Conservation (phyloP, 2,797 vertebrate species). For the Eospalax fontanierii region DNA sequence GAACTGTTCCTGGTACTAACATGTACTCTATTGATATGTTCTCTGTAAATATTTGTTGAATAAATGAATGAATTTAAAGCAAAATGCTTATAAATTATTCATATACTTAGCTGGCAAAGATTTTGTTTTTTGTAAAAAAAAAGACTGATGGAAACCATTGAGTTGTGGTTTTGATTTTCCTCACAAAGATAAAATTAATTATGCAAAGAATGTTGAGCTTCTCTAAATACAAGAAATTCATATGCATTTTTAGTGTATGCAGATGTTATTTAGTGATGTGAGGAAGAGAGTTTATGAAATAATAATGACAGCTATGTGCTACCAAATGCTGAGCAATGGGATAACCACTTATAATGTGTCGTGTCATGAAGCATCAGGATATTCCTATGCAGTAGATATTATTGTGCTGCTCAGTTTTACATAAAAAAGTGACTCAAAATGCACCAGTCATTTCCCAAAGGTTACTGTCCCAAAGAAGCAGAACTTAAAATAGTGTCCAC, state of each 20-base stretch:
- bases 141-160: background rate
- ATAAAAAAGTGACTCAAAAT: background rate
- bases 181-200: conserved; percentile 61
- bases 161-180: conserved; percentile 45
- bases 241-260: background rate
- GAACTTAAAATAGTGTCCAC: background rate
- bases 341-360: background rate
- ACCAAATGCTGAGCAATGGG: background rate
- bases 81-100: conserved; percentile 55
- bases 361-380: background rate
- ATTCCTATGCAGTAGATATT: background rate
- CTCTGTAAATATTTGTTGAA: conserved; percentile 54
- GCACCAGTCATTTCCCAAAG: background rate
- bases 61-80: conserved; percentile 2
- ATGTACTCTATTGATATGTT: background rate
- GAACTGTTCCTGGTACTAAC: background rate
- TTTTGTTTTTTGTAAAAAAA: background rate
- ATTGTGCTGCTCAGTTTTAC: background rate
- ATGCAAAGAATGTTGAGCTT: conserved; percentile 53
- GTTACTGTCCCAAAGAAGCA: background rate
- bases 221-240: conserved; percentile 52
- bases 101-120: background rate
- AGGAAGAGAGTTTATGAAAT: conserved; percentile 13
- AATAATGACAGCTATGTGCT: background rate
- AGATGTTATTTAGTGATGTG: background rate